Percentiles rank a stretch among this genome's conserved stretches.
Evolutionary conservation across 1,140 invertebrate species (phyloP).

Genomic region (Apis laboriosa): DNA sequence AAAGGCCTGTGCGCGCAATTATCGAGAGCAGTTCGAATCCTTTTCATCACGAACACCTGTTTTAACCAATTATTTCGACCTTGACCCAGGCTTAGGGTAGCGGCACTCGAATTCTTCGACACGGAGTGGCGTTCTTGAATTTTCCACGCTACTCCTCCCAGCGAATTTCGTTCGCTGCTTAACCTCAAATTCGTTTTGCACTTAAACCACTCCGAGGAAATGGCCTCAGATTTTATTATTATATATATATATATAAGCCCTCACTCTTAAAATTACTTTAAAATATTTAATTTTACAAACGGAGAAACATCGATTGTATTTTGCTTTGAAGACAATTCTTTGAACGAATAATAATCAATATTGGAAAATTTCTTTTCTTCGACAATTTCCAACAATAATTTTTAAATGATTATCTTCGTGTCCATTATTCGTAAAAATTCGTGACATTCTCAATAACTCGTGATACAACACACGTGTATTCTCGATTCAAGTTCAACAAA

Average conservation of each 20-base stretch:
- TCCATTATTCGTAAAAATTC: background rate
- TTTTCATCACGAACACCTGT: conserved; percentile 22
- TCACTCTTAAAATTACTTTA: no score
- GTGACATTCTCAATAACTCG: background rate
- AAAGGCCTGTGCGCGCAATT: conserved; percentile 11
- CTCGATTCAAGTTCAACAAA: background rate
- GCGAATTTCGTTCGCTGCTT: background rate
- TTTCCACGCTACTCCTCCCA: background rate
- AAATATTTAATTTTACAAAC: no score
- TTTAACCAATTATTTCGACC: conserved; percentile 22
- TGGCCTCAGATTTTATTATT: no score
- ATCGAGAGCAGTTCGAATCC: conserved; percentile 19
- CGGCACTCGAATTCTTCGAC: conserved; percentile 7
- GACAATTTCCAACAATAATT: background rate
- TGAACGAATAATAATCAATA: no score
- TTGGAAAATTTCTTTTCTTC: no score
- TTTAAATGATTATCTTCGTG: background rate
- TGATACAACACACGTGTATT: background rate
- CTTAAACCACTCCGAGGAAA: no score
- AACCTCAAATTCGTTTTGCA: background rate
- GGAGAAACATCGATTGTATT: no score
- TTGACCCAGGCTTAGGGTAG: conserved; percentile 19
- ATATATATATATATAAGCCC: no score
- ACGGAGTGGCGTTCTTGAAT: conserved; percentile 17
- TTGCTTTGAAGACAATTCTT: no score